Evolutionary conservation across 2,888 invertebrate genomes (phyloP).

Genomic region (Aphrophora alni): DNA sequence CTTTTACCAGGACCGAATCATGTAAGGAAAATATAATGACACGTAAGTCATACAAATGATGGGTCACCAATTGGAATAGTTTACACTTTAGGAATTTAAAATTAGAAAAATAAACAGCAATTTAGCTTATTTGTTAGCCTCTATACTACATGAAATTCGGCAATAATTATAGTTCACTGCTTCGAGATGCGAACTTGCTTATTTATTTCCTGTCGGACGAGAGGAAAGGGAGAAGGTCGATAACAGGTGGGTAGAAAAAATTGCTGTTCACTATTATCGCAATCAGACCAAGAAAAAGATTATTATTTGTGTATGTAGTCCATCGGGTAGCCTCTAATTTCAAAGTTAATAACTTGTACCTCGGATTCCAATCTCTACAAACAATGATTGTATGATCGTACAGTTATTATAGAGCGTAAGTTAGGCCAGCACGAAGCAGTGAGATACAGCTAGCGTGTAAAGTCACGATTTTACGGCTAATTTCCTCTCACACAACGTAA

Average conservation of each 20-base stretch:
- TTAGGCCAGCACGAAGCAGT: not conserved
- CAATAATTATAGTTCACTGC: not conserved
- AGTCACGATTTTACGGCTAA: constrained; percentile 27
- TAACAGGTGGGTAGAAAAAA: not conserved
- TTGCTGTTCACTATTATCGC: not conserved
- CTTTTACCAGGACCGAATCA: too few species aligned
- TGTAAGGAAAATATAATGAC: too few species aligned
- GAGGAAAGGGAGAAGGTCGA: not conserved
- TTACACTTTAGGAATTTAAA: not conserved
- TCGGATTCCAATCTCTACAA: constrained; percentile 4
- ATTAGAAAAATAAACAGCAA: not conserved
- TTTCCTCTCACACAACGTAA: constrained; percentile 7
- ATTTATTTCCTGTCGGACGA: not conserved
- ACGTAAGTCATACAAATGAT: too few species aligned
- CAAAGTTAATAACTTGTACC: not conserved
- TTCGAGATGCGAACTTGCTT: too few species aligned
- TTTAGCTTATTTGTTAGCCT: not conserved
- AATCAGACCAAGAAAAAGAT: not conserved
- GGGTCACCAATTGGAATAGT: not conserved
- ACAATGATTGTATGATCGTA: not conserved
- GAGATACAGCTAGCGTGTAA: constrained; percentile 17
- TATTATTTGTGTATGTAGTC: constrained; percentile 9
- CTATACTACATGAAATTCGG: not conserved
- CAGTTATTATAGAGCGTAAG: not conserved
- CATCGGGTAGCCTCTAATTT: constrained; percentile 2